Evolutionary conservation across 1,140 invertebrate species (phyloP).

Genomic region (Drosophila tani): DNA sequence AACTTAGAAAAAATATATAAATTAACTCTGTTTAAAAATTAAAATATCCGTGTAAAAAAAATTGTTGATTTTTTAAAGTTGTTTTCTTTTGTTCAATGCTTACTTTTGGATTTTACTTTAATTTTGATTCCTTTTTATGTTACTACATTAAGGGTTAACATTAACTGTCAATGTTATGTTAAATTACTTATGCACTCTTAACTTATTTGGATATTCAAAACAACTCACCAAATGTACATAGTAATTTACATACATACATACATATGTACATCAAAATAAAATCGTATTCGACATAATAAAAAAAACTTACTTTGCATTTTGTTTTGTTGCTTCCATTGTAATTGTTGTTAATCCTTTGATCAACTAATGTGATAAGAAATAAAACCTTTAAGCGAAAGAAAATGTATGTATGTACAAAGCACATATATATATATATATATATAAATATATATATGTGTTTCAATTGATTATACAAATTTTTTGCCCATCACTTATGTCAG

Average conservation of each 20-base stretch:
- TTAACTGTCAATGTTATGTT: no score
- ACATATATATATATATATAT: background rate
- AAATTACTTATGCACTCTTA: background rate
- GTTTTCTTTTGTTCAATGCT: no score
- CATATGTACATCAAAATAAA: background rate
- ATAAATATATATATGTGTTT: background rate
- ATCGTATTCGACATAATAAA: background rate
- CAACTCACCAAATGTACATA: background rate
- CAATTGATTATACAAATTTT: constrained; percentile 9
- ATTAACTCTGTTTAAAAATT: no score
- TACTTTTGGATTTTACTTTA: no score
- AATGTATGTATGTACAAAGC: background rate
- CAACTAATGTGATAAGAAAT: background rate
- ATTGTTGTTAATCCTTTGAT: background rate
- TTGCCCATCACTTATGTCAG: background rate
- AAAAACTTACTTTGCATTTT: background rate
- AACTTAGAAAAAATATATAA: no score
- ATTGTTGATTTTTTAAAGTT: no score
- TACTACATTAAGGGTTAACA: no score
- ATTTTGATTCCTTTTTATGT: no score
- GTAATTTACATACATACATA: background rate
- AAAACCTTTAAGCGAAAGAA: background rate
- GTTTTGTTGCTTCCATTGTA: background rate
- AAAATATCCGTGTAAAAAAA: no score
- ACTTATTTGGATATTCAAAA: background rate